phyloP scores from a whole-genome alignment of 1,140 invertebrate species.

The Uloborus diversus region DNA sequence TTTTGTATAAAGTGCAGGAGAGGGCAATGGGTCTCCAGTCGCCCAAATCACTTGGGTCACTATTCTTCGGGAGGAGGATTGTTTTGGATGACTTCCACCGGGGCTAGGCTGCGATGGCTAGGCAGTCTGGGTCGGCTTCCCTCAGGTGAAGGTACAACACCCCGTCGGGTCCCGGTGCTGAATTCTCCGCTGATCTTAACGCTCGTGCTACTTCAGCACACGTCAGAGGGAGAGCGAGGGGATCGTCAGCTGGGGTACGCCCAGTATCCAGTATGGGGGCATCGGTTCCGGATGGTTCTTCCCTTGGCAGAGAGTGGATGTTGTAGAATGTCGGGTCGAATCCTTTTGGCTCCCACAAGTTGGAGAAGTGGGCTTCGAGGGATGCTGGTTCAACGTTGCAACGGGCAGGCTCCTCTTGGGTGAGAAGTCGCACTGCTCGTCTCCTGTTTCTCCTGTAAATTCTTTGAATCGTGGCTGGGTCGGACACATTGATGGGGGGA shows the following conservation, averaged over 20 bases:
- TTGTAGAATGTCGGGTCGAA: rapidly evolving
- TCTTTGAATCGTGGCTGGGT: too few relatives aligned
- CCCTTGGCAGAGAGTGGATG: too few relatives aligned
- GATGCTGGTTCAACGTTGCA: neutral
- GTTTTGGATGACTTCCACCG: conserved; percentile 48
- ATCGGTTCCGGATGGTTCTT: too few relatives aligned
- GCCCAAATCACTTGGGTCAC: conserved; percentile 36
- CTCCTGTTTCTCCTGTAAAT: too few relatives aligned
- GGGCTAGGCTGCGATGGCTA: neutral
- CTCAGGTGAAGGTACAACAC: neutral
- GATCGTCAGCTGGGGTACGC: neutral
- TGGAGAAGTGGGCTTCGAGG: neutral
- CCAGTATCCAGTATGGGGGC: too few relatives aligned
- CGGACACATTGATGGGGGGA: too few relatives aligned
- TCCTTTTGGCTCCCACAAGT: too few relatives aligned
- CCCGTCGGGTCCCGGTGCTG: conserved; percentile 48
- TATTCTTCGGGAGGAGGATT: conserved; percentile 58
- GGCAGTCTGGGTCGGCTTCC: conserved; percentile 1
- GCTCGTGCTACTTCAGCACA: neutral
- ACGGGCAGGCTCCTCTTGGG: neutral
- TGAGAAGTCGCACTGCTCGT: too few relatives aligned
- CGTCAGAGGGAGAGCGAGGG: neutral
- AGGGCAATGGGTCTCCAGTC: conserved; percentile 60
- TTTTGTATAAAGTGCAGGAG: neutral
- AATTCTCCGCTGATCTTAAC: neutral